Percentiles rank a stretch among this genome's conserved stretches.
Conservation (phyloP, 2,888 invertebrate genomes). For the Lampropteryx suffumata region DNA sequence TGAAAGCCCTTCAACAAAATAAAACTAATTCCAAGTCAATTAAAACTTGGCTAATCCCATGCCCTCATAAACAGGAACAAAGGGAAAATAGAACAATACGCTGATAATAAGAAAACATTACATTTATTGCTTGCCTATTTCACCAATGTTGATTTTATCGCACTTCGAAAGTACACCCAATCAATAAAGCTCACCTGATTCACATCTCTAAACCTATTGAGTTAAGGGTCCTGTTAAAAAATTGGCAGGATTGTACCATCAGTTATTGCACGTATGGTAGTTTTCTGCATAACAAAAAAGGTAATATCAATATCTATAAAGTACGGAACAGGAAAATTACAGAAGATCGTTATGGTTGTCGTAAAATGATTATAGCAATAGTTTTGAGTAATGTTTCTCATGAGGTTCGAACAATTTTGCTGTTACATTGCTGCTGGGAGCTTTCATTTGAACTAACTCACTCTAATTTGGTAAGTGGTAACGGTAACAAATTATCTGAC, state of each 20-base stretch:
- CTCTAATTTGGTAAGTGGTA: too few relatives aligned
- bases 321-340: conserved; percentile 12
- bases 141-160: conserved; percentile 26
- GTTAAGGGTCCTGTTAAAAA: neutral
- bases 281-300: conserved; percentile 20
- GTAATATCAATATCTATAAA: conserved; percentile 16
- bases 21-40: conserved; percentile 37
- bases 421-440: too few relatives aligned
- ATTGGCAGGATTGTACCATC: neutral
- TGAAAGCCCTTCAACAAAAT: conserved; percentile 27
- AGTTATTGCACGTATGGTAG: conserved; percentile 12
- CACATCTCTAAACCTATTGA: neutral
- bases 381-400: too few relatives aligned
- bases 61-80: conserved; percentile 33
- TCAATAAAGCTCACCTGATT: neutral
- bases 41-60: conserved; percentile 33
- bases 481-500: too few relatives aligned
- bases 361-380: conserved; percentile 2
- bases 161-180: conserved; percentile 11
- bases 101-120: conserved; percentile 32
- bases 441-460: too few relatives aligned
- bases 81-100: conserved; percentile 31
- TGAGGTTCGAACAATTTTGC: too few relatives aligned
- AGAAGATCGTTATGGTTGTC: conserved; percentile 2
- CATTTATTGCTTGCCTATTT: conserved; percentile 33